Base-by-base conservation (phyloP, 2,888 invertebrate genomes). In the Eilema griseolum region DNA sequence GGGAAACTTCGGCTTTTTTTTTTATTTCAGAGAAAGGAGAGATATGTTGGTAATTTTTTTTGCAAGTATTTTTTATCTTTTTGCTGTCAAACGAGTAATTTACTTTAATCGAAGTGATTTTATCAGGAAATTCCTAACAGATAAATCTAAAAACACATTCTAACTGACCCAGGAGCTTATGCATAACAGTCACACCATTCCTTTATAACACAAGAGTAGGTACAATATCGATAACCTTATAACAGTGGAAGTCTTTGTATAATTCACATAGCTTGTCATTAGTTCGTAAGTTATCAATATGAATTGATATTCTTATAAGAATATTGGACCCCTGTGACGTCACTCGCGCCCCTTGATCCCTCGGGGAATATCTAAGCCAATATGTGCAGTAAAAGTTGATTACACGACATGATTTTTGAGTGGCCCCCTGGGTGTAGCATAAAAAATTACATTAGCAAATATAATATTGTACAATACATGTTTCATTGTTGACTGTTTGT, bases 301-400 rank as follows among this genome's bases (percentile, higher is more conserved):
- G 33, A 66, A 57, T 33, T 56, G 57, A 66, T 66, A 33, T 20
- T 33, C 82, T 83, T 79, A 74, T 71, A 73, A 77, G 75, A 67
- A 78, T 83, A 87, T 86, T 87, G 85, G 82, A 80, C 85, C 85
- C 84, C 83, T 74, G 78, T 76, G 82, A 78, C 83, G 74, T 73
- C 70, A 72, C 70, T 28, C 28, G 31, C 61, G 11, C 61, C 61
- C 61, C 76, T 78, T 73, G 65, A 74, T 77, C 81, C 82, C 79
- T 74, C 71, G 78, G 79, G 83, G 84, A 85, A 79, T 80, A 72
- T 76, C 80, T 85, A 86, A 90, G 86, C 84, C 87, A 89, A 91
- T 92, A 87, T 86, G 85, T 85, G 83, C 84, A 86, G 83, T 86
- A 84, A 89, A 92, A 90, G 85, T 90, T 88, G 87, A 92, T 93